Conservation (phyloP, 2,888 invertebrate genomes). For the Drymonia ruficornis region DNA sequence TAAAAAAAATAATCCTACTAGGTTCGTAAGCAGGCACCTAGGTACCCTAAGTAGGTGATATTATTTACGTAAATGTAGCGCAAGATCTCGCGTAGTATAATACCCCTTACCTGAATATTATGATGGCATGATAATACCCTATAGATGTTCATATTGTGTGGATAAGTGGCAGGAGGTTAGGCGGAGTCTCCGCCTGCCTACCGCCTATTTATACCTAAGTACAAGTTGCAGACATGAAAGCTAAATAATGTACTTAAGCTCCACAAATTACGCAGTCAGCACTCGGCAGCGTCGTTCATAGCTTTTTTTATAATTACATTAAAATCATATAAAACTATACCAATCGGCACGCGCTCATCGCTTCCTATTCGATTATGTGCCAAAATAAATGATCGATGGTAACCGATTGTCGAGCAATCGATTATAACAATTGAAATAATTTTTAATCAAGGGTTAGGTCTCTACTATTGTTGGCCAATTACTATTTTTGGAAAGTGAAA, state of each 20-base stretch:
- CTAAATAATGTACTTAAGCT: background rate
- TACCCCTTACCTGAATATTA: no score
- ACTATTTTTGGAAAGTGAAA: background rate
- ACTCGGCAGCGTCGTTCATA: background rate
- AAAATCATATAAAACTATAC: constrained; percentile 11
- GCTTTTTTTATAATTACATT: constrained; percentile 9
- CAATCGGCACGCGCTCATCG: constrained; percentile 55
- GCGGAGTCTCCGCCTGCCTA: no score
- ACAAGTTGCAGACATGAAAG: no score
- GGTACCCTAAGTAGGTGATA: no score
- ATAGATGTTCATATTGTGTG: no score
- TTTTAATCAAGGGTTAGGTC: constrained; percentile 3
- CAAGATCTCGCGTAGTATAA: no score
- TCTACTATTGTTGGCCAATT: background rate
- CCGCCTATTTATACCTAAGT: no score
- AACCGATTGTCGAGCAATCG: constrained; percentile 40
- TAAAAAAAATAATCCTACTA: no score
- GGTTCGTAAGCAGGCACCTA: no score
- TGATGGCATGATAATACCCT: no score
- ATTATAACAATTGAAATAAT: constrained; percentile 32
- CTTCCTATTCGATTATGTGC: constrained; percentile 51
- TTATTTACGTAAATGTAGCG: no score
- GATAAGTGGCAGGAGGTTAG: no score
- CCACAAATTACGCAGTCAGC: background rate
- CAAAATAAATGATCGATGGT: constrained; percentile 63